Evolutionary conservation across 2,113 vertebrate genomes (phyloP), one percentile per base, ranked within the genome.

Genomic region (Aramus guarauna): DNA sequence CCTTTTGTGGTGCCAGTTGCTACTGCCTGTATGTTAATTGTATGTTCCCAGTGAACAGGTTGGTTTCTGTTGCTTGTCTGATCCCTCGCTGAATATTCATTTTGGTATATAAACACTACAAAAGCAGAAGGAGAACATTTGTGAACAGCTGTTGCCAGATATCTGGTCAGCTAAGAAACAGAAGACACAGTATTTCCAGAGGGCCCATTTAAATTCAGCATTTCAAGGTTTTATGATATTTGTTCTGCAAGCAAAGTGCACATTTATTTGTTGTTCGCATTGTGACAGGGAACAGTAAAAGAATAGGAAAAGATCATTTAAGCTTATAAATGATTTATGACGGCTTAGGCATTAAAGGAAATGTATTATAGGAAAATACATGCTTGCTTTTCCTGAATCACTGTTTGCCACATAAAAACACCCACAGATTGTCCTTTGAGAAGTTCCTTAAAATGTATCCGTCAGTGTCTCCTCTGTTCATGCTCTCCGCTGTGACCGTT

Each of bases 161-260:
- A 96, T 37, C 71, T 95, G 94, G 96, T 96, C 97, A 96, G 83
- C 87, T 95, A 77, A 69, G 78, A 72, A 96, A 88, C 64, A 80
- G 81, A 64, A 94, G 78, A 92, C 9, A 5, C 39, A 75, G 20
- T 71, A 58, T 90, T 94, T 85, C 88, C 83, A 78, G 88, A 83
- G 59, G 71, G 58, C 71, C 85, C 52, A 24, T 75, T 81, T 86
- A 81, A 92, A 90, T 94, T 87, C 79, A 90, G 0, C n/a, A 20
- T 92, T 85, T 91, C 68, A 66, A 73, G 48, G 52, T 84, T 95
- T 86, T 96, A 72, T 73, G 60, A n/a, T 92, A 86, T 81, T 96
- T 96, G 56, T 92, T 90, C 90, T 82, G 62, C 74, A 96, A 82
- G 83, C 43, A 71, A 91, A 93, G 91, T 55, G 27, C 41, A 6